Conservation (phyloP, 1,140 invertebrate genomes). For the Gryllus bimaculatus region DNA sequence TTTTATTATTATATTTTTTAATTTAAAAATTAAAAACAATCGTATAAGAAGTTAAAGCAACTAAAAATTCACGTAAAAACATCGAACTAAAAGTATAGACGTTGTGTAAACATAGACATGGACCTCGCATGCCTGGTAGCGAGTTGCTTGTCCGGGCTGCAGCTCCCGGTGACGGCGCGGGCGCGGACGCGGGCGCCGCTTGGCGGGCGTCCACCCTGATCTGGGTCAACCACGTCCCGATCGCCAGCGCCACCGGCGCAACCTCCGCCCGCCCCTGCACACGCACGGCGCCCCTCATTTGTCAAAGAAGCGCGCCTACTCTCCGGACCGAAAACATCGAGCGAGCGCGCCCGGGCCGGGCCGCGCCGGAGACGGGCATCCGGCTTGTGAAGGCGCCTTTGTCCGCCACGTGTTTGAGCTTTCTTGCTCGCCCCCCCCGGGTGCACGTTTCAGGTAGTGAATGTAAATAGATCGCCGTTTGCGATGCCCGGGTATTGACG, state of each 20-base stretch:
- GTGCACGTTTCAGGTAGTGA: not conserved
- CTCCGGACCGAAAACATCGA: not conserved
- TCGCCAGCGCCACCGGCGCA: not conserved
- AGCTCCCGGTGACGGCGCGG: too few relatives aligned
- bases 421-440: not conserved
- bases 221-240: not conserved
- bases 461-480: not conserved
- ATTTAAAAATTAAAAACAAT: too few relatives aligned
- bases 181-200: too few relatives aligned
- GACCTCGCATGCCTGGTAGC: too few relatives aligned
- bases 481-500: not conserved
- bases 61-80: too few relatives aligned
- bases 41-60: too few relatives aligned
- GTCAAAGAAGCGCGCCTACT: not conserved
- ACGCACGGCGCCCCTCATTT: not conserved
- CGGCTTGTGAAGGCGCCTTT: not conserved
- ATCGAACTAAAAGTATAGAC: too few relatives aligned
- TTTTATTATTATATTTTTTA: too few relatives aligned
- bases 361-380: not conserved
- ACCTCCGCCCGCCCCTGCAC: too few relatives aligned
- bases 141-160: too few relatives aligned
- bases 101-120: too few relatives aligned
- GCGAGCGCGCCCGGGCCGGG: not conserved
- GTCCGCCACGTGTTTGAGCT: not conserved
- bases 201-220: not conserved